Base-by-base conservation (phyloP, 53 echinoderm and acorn worm species). In the Hippasteria phrygiana region DNA sequence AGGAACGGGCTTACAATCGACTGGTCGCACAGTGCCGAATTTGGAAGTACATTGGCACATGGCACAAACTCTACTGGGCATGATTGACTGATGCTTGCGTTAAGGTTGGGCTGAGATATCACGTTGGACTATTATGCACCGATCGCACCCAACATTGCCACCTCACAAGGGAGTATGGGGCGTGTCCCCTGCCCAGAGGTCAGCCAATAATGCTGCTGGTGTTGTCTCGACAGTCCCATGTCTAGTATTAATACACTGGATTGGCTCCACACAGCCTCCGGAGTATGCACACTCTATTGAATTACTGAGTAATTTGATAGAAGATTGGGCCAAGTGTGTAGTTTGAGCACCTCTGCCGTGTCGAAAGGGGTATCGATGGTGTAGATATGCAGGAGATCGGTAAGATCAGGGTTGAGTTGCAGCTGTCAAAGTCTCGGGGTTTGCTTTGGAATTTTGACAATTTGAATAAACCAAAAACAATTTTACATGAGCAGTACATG, bases 271-370 rank as follows among this genome's bases (percentile, higher is more conserved):
- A 50, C 24, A 34, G 56, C 78, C 56, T 59, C 41, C 27, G 56
- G 78, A 55, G 78, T 36, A 59, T n/a, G 42, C 1, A 26, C 26
- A 43, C 26, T 7, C 24, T 76, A 78, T 78, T 62, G 78, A 78
- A 78, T 78, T 78, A 78, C 40, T 55, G 78, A 55, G 78, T 78
- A 78, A 78, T 78, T 78, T 78, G 56, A 78, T 78, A 54, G 78
- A 78, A 40, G 62, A 79, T 37, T 33, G 14, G 62, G 79, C 56
- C 79, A 79, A 79, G 79, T 56, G 55, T 62, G 12, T 9, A 4
- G 8, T 73, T 39, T 4, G 34, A 50, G 18, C 29, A 17, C 13
- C 17, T 43, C 48, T 29, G 22, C 50, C 51, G 18, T 62, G 38
- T 62, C 41, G 56, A 62, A 12, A 63, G 64, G 28, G 17, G 62